Evolutionary conservation across 1,140 invertebrate species (phyloP).

Genomic region (Aphidius gifuensis): DNA sequence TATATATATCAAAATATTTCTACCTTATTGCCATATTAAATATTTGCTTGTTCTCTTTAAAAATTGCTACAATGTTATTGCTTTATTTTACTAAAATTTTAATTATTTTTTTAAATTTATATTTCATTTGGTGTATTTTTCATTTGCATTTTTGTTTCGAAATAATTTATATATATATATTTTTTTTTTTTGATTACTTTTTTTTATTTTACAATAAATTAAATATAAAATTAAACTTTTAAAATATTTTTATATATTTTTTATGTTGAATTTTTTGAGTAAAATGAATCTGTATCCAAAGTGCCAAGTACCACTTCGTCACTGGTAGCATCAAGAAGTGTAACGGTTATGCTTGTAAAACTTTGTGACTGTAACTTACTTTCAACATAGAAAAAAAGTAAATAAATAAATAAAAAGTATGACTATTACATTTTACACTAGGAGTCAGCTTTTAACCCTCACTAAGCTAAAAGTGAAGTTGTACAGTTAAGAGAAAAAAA

Average conservation of each 20-base stretch:
- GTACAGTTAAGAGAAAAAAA: neutral
- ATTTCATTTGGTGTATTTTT: neutral
- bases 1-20: constrained; percentile 15
- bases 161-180: no score
- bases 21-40: constrained; percentile 20
- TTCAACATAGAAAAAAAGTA: neutral
- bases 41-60: constrained; percentile 3
- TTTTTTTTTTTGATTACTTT: no score
- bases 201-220: no score
- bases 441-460: constrained; percentile 19
- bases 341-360: constrained; percentile 41
- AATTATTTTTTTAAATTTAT: neutral
- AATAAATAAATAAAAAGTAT: no score
- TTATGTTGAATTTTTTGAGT: constrained; percentile 14
- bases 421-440: neutral
- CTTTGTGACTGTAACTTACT: constrained; percentile 27
- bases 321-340: constrained; percentile 33
- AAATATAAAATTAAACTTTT: neutral
- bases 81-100: neutral
- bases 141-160: no score
- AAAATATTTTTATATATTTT: neutral
- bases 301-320: constrained; percentile 40
- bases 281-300: constrained; percentile 35
- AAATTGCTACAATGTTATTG: no score
- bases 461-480: constrained; percentile 29